These are phyloP conservation scores for Achlya flavicornis DNA, from an alignment of 2,888 invertebrate species.

Conservation along the genomic window DNA sequence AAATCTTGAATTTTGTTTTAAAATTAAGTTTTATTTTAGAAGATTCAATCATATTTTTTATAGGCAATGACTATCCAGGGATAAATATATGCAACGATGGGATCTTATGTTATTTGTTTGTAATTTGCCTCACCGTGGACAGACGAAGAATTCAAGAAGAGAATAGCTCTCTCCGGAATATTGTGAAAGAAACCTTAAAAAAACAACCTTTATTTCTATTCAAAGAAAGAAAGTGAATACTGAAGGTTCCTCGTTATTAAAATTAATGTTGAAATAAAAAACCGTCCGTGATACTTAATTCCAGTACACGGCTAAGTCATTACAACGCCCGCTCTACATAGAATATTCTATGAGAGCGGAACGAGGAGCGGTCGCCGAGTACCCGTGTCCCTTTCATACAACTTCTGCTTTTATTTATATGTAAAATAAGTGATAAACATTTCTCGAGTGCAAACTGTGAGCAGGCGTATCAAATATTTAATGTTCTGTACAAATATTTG, in stretches of 20 bases:
- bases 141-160: too few relatives aligned
- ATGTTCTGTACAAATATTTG: not conserved
- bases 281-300: slow-evolving; percentile 27
- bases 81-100: too few relatives aligned
- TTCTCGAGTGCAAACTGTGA: slow-evolving; percentile 19
- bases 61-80: too few relatives aligned
- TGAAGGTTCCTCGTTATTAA: slow-evolving; percentile 2
- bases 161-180: not conserved
- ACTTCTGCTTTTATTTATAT: slow-evolving; percentile 27
- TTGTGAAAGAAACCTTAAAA: too few relatives aligned
- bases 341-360: slow-evolving; percentile 37
- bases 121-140: too few relatives aligned
- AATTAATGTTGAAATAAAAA: slow-evolving; percentile 14
- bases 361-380: slow-evolving; percentile 17
- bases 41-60: too few relatives aligned
- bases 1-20: not conserved
- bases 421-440: slow-evolving; percentile 32
- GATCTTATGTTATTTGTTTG: too few relatives aligned
- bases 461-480: slow-evolving; percentile 36
- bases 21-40: too few relatives aligned
- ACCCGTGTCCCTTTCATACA: slow-evolving; percentile 9
- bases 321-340: slow-evolving; percentile 30
- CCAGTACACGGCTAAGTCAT: slow-evolving; percentile 34
- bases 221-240: not conserved
- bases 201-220: not conserved